phyloP scores from a whole-genome alignment of 2,888 invertebrate species.

The Tenthredo mesomela region DNA sequence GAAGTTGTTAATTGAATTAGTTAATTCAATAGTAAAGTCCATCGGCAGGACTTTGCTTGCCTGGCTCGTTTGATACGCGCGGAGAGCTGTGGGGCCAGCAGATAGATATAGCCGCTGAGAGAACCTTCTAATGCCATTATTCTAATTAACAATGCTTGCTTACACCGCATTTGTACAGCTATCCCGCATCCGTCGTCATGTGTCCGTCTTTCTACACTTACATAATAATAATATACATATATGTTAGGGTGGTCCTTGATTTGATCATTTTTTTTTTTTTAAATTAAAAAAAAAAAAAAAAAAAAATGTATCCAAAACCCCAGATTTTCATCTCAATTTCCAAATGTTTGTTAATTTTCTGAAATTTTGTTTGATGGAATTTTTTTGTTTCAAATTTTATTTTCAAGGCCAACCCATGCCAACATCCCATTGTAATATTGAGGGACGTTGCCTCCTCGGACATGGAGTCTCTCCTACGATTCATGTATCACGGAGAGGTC shows the following conservation, averaged over 20 bases:
- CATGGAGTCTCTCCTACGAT: slow-evolving; percentile 92
- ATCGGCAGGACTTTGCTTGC: slow-evolving; percentile 54
- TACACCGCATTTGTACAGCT: slow-evolving; percentile 30
- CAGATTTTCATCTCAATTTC: too few species aligned
- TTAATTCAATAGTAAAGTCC: slow-evolving; percentile 70
- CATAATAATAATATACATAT: background rate
- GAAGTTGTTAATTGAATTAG: slow-evolving; percentile 72
- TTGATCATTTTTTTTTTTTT: too few species aligned
- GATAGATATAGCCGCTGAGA: slow-evolving; percentile 13
- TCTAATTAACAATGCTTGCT: slow-evolving; percentile 48
- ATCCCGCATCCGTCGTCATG: background rate
- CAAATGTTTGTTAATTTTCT: too few species aligned
- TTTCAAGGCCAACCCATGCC: slow-evolving; percentile 89
- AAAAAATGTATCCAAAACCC: too few species aligned
- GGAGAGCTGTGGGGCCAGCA: background rate
- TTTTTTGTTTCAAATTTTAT: slow-evolving; percentile 55
- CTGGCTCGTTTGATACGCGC: slow-evolving; percentile 23
- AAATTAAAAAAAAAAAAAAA: too few species aligned
- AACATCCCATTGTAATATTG: slow-evolving; percentile 93
- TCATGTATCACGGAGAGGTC: slow-evolving; percentile 96
- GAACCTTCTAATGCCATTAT: slow-evolving; percentile 48
- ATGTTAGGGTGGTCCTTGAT: too few species aligned
- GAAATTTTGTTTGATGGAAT: too few species aligned
- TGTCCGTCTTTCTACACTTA: too few species aligned
- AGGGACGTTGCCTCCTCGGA: slow-evolving; percentile 92